Conservation (phyloP, 2,888 invertebrate species). For the Cantharis nigra region DNA sequence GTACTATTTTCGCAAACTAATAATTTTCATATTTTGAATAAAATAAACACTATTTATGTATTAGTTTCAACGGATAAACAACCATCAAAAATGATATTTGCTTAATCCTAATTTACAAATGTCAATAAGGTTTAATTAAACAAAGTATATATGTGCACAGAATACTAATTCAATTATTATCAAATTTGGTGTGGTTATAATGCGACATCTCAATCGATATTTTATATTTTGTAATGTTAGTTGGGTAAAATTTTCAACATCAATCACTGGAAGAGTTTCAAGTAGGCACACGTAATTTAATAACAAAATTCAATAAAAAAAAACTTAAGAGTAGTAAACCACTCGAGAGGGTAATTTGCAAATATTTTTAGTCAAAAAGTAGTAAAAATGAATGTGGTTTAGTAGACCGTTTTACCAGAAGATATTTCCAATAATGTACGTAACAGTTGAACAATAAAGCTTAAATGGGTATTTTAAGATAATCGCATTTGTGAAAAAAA, state of each 20-base stretch:
- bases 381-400: neutral
- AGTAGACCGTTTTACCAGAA: neutral
- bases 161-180: neutral
- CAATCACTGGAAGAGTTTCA: neutral
- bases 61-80: neutral
- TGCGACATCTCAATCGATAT: neutral
- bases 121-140: neutral
- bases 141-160: neutral
- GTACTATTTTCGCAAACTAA: too few species aligned
- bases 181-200: neutral
- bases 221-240: neutral
- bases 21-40: too few species aligned
- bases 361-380: neutral
- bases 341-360: neutral
- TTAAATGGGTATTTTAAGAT: neutral
- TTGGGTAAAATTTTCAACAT: neutral
- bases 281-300: neutral
- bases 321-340: neutral
- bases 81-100: neutral
- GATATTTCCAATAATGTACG: neutral
- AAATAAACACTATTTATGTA: too few species aligned
- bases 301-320: neutral
- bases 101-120: neutral
- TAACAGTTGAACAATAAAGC: neutral
- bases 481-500: neutral